A percentile compares a stretch with the other conserved stretches of the same genome.
Evolutionary conservation across 2,113 vertebrate species (phyloP).

Genomic region (Paralichthys olivaceus): DNA sequence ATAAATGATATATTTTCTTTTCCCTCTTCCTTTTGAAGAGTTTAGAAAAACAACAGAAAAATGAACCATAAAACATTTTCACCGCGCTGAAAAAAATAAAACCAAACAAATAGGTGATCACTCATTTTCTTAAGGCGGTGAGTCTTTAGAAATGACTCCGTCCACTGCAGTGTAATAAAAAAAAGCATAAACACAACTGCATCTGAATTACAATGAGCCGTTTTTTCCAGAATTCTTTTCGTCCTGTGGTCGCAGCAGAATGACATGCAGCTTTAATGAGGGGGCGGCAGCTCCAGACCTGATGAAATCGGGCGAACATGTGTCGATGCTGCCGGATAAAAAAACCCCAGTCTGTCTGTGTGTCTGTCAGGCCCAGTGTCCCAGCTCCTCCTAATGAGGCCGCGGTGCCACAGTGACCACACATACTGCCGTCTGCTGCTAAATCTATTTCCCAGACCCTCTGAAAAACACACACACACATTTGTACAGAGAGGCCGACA

Average conservation of each 20-base stretch:
- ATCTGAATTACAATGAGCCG: conserved; percentile 43
- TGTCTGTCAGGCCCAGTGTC: conserved; percentile 58
- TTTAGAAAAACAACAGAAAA: background rate
- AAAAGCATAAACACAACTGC: conserved; percentile 21
- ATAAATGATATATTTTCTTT: too few relatives aligned
- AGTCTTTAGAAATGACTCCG: background rate
- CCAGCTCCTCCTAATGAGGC: conserved; percentile 71
- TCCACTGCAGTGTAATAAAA: background rate
- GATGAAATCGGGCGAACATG: conserved; percentile 65
- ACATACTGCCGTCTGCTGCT: conserved; percentile 69
- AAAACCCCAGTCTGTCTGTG: conserved; percentile 54
- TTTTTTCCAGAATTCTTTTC: conserved; percentile 60
- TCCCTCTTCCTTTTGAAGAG: too few relatives aligned
- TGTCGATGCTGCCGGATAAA: conserved; percentile 62
- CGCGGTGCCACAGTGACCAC: conserved; percentile 74
- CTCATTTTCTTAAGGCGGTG: background rate
- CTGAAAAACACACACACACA: conserved; percentile 34
- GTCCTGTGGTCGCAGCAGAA: conserved; percentile 55
- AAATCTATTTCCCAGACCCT: conserved; percentile 81
- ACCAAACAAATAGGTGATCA: background rate
- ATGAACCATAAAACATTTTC: background rate
- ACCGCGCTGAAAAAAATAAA: background rate
- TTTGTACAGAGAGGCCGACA: background rate
- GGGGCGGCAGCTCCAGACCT: conserved; percentile 60
- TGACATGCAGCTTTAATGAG: conserved; percentile 60